Conservation (phyloP, 2,113 vertebrate species). For the Entosphenus tridentatus region DNA sequence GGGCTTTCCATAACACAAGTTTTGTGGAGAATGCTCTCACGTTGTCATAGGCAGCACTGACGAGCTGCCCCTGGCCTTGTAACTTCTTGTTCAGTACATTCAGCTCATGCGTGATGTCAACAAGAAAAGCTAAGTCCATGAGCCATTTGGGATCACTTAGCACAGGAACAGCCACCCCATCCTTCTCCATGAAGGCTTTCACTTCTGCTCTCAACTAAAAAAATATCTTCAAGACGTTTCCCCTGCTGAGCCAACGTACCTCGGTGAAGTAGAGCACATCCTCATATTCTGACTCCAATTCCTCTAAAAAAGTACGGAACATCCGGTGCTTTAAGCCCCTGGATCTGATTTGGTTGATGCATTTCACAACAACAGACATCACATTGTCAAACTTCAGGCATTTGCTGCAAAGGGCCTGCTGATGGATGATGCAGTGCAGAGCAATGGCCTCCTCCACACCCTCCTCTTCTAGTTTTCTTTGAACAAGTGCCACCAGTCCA, state of each 20-base stretch:
- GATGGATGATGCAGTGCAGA: too few species aligned
- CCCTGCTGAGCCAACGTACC: slow-evolving; percentile 10
- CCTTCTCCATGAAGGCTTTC: slow-evolving; percentile 10
- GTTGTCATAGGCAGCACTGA: slow-evolving; percentile 9
- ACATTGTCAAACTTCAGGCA: too few species aligned
- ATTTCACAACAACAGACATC: too few species aligned
- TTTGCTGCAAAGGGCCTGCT: too few species aligned
- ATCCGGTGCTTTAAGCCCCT: too few species aligned
- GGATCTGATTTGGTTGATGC: neutral
- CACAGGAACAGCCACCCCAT: slow-evolving; percentile 8
- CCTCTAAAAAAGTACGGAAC: too few species aligned
- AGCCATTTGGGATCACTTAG: slow-evolving; percentile 10
- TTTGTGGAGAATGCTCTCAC: too few species aligned
- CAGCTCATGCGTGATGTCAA: slow-evolving; percentile 12
- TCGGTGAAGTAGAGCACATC: slow-evolving; percentile 12
- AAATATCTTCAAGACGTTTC: slow-evolving; percentile 10
- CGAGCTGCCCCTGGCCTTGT: slow-evolving; percentile 10
- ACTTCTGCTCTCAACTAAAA: slow-evolving; percentile 10
- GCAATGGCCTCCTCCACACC: too few species aligned
- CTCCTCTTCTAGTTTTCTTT: too few species aligned
- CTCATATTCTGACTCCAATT: slow-evolving; percentile 8
- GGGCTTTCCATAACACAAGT: too few species aligned
- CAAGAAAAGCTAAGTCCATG: slow-evolving; percentile 12
- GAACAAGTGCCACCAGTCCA: slow-evolving; percentile 12
- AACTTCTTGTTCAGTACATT: slow-evolving; percentile 12